phyloP scores from a whole-genome alignment of 2,888 invertebrate genomes.

The Acanthacorydalis orientalis region DNA sequence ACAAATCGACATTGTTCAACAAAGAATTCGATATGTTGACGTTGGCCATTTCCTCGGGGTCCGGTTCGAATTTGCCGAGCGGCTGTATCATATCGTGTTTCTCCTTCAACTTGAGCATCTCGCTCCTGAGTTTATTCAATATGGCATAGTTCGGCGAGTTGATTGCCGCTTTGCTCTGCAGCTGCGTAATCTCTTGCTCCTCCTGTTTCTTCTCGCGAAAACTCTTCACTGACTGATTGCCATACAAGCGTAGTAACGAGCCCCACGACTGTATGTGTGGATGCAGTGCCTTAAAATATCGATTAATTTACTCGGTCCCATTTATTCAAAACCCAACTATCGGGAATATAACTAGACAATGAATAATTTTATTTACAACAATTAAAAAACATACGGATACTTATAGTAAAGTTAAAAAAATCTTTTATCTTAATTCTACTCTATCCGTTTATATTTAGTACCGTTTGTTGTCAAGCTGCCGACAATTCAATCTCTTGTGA shows the following conservation, averaged over 20 bases:
- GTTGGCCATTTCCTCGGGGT: conserved; percentile 38
- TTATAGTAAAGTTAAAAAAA: no score
- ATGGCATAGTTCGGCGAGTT: conserved; percentile 88
- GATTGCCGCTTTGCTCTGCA: conserved; percentile 75
- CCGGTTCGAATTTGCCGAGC: conserved; percentile 41
- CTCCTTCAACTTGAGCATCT: conserved; percentile 62
- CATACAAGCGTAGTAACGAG: conserved; percentile 81
- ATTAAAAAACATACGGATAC: no score
- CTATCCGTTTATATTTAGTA: no score
- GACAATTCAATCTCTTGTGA: no score
- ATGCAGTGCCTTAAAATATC: conserved; percentile 54
- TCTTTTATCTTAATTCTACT: no score
- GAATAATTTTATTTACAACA: no score
- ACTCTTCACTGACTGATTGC: conserved; percentile 76
- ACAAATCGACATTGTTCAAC: conserved; percentile 62
- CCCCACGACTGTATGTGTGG: conserved; percentile 93
- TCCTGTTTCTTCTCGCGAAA: conserved; percentile 84
- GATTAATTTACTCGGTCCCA: neutral
- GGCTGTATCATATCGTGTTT: conserved; percentile 36
- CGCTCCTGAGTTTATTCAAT: conserved; percentile 62
- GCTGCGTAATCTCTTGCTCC: conserved; percentile 79
- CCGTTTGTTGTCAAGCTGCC: no score
- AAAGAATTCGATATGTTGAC: conserved; percentile 60
- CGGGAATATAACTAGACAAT: no score
- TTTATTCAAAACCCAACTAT: no score